These are phyloP conservation scores for Potorous gilbertii DNA, from an alignment of 2,797 vertebrate species.

Conservation along the genomic window DNA sequence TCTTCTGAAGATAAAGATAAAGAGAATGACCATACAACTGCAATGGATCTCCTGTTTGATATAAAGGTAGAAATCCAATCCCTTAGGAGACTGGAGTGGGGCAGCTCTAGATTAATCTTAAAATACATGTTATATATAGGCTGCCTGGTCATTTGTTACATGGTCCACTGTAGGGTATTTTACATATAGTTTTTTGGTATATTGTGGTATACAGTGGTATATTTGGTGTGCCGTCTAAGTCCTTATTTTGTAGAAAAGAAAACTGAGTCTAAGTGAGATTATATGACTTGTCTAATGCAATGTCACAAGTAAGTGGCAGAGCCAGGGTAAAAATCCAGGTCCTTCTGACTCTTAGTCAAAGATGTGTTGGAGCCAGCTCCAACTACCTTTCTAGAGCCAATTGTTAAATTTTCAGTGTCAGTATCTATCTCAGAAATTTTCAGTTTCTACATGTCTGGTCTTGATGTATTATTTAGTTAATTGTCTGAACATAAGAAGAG, in stretches of 20 bases:
- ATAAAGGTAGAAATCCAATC: neutral
- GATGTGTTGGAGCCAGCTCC: neutral
- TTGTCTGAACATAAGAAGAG: neutral
- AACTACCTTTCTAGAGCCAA: neutral
- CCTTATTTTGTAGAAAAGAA: neutral
- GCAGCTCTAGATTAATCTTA: neutral
- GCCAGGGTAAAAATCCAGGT: neutral
- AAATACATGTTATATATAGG: neutral
- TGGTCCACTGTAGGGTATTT: neutral
- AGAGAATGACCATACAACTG: neutral
- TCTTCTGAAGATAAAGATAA: neutral
- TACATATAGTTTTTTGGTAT: neutral
- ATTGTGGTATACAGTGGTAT: neutral
- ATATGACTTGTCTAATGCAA: neutral
- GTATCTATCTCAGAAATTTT: neutral
- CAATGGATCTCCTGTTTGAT: neutral
- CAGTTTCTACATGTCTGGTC: neutral
- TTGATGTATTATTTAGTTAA: neutral
- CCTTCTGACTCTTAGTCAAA: neutral
- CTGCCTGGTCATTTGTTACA: neutral
- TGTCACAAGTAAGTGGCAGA: neutral
- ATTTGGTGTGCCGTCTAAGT: neutral
- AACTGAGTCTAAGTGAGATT: neutral
- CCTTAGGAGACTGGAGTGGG: neutral
- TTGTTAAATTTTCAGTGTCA: neutral